These are phyloP conservation scores for Lerista edwardsae DNA, from an alignment of 2,797 vertebrate species.

Conservation along the genomic window DNA sequence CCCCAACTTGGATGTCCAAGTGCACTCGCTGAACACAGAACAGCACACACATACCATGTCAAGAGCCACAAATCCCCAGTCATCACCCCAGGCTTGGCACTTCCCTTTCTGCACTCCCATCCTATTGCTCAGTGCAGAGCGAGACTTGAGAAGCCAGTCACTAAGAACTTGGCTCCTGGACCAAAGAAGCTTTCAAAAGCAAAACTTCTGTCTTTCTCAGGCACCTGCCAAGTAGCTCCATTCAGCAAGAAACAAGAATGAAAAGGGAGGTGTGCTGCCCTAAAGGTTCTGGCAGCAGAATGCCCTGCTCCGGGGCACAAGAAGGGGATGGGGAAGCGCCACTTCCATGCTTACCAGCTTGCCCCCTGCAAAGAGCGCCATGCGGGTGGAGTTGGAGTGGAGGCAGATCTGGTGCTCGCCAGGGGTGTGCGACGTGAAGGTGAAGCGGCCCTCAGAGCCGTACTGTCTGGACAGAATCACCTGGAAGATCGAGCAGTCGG, in stretches of 20 bases:
- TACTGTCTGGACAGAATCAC: conserved; percentile 92
- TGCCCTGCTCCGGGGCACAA: neutral
- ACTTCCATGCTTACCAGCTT: conserved; percentile 82
- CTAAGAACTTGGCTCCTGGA: neutral
- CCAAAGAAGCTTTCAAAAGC: neutral
- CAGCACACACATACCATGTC: neutral
- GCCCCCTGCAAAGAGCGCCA: conserved; percentile 91
- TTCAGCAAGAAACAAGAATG: neutral
- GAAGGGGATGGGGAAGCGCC: neutral
- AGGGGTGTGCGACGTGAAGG: conserved; percentile 94
- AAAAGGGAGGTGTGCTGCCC: no score
- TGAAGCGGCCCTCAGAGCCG: conserved; percentile 93
- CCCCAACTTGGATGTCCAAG: conserved; percentile 93
- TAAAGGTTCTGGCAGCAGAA: no score
- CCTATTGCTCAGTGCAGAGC: neutral
- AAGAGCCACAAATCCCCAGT: neutral
- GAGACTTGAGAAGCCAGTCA: no score
- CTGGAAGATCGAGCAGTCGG: conserved; percentile 64
- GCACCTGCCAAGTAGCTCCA: no score
- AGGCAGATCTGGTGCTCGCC: conserved; percentile 97
- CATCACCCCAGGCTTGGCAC: neutral
- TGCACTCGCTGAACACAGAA: conserved; percentile 84
- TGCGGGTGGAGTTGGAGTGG: conserved; percentile 94
- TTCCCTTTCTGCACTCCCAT: neutral
- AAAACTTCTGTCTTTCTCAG: no score